A percentile compares a stretch with the other conserved stretches of the same genome.
Evolutionary conservation across 1,140 invertebrate species (phyloP).

Genomic region (Stegodyphus mimosarum): DNA sequence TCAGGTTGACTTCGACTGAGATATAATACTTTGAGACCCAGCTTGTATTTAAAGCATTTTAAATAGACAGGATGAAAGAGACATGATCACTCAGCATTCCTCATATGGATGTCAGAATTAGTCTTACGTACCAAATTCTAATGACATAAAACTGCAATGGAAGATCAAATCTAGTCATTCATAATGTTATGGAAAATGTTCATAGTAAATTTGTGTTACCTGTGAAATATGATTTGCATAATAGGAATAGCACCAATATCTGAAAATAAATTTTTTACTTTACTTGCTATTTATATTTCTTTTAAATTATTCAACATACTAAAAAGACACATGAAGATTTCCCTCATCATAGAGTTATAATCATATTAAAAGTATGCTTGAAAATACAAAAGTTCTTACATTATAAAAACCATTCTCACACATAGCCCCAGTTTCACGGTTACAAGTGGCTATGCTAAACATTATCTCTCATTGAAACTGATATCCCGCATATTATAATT

Average conservation of each 20-base stretch:
- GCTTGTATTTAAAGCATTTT: neutral
- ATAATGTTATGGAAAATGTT: conserved; percentile 41
- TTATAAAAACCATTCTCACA: too few species aligned
- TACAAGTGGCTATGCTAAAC: too few species aligned
- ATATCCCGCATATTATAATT: too few species aligned
- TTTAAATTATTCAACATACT: neutral
- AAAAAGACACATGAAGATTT: too few species aligned
- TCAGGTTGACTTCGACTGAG: neutral
- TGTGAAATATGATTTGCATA: conserved; percentile 50
- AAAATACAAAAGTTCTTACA: too few species aligned
- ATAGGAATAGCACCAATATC: conserved; percentile 51
- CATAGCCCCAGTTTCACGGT: too few species aligned
- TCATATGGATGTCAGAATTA: neutral
- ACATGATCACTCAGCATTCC: conserved; percentile 16
- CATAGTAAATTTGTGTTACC: conserved; percentile 47
- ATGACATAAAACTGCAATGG: conserved; percentile 24
- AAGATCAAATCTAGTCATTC: conserved; percentile 58
- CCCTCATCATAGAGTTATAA: too few species aligned
- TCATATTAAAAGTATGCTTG: too few species aligned
- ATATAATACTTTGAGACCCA: neutral
- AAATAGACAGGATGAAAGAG: conserved; percentile 2
- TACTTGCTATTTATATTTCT: conserved; percentile 41
- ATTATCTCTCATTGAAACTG: too few species aligned
- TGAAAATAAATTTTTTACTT: conserved; percentile 48
- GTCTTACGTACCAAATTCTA: conserved; percentile 8